A percentile compares a stretch with the other conserved stretches of the same genome.
phyloP scores from a whole-genome alignment of 2,888 invertebrate species.

The Sarcophaga caerulescens region DNA sequence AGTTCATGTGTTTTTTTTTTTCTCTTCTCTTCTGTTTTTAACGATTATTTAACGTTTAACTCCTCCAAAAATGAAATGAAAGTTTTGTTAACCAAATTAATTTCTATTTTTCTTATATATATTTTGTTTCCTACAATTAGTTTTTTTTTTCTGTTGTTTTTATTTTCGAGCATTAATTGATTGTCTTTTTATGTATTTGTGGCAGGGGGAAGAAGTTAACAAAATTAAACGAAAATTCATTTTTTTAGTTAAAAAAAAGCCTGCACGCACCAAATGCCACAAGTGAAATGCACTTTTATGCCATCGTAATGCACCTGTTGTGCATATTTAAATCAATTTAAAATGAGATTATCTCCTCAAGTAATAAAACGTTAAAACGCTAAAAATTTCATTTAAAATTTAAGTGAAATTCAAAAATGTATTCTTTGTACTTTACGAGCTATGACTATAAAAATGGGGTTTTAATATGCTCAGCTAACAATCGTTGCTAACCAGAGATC shows the following conservation, averaged over 20 bases:
- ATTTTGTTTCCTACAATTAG: slow-evolving; percentile 55
- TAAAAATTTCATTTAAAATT: too few species aligned
- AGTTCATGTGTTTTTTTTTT: slow-evolving; percentile 18
- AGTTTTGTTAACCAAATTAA: slow-evolving; percentile 31
- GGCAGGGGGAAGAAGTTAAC: background rate
- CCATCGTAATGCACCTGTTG: background rate
- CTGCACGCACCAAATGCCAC: background rate
- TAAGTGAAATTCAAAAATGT: too few species aligned
- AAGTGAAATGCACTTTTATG: slow-evolving; percentile 45
- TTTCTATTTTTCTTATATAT: slow-evolving; percentile 10
- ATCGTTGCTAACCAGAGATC: too few species aligned
- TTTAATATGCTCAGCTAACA: too few species aligned
- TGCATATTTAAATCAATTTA: background rate
- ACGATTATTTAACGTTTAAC: slow-evolving; percentile 48
- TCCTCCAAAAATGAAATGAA: slow-evolving; percentile 52
- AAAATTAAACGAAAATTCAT: too few species aligned
- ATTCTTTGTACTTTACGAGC: too few species aligned
- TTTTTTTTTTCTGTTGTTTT: background rate
- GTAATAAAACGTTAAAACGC: too few species aligned
- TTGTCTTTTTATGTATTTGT: background rate
- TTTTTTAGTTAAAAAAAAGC: too few species aligned
- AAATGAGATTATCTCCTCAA: too few species aligned
- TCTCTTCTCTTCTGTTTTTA: background rate
- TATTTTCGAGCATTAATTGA: slow-evolving; percentile 25
- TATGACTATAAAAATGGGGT: too few species aligned